Evolutionary conservation across 2,888 invertebrate species (phyloP), one percentile per base, ranked within the genome.

Genomic region (Lochmaea capreae): DNA sequence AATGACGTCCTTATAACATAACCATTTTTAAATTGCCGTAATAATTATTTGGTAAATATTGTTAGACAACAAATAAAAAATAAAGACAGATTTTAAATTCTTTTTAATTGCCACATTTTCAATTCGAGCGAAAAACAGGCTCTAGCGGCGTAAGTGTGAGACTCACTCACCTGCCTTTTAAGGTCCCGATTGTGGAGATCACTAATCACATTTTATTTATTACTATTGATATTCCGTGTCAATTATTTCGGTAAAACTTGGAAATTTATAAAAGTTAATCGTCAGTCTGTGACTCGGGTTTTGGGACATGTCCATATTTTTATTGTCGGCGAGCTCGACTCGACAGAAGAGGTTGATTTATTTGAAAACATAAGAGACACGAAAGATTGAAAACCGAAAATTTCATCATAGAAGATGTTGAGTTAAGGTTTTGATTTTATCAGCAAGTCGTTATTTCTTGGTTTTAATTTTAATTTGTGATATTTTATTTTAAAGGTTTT

Each of bases 151-250:
- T 18, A 42, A 63, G 43, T 77, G 78, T 73, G 78, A 78, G 78
- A 74, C 77, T 78, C 77, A 75, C 77, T 78, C 78, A 79, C 79
- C 79, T 79, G 79, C 77, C 68, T 72, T 65, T 46, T 54, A 73
- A 70, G 74, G 77, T 75, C 72, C 78, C 43, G 58, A 39, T 14
- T 54, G 33, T 57, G 42, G 39, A 54, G 42, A 49, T 49, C 77
- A 80, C 80, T 78, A 79, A 81, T 80, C 81, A 81, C 80, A 76
- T 79, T 81, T 82, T 82, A 82, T 83, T 83, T 83, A 83, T 83
- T 79, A 79, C 81, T 79, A 82, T 80, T 80, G 81, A 80, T 81
- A 79, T 81, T 81, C 78, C 79, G 78, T 81, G 82, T 83, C 83
- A 83, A 81, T 83, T 83, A 82, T 81, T 81, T 81, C 76, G 79